A percentile compares a stretch with the other conserved stretches of the same genome.
Conservation (phyloP, 2,888 invertebrate species). For the Napeogenes inachia region DNA sequence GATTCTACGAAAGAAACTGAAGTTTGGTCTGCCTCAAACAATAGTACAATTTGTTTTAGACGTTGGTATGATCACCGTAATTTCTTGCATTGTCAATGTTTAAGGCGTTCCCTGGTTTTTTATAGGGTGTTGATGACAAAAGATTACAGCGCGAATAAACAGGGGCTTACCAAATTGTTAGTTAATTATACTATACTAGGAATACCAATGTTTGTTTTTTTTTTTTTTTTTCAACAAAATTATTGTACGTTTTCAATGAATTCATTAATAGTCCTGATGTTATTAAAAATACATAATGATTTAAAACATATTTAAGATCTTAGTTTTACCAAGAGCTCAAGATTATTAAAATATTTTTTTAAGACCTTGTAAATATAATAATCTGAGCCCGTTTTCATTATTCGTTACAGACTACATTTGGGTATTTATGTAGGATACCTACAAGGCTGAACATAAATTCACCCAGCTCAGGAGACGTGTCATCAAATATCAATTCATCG, state of each 20-base stretch:
- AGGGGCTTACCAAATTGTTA: slow-evolving; percentile 21
- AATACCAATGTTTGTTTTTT: slow-evolving; percentile 15
- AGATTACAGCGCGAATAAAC: slow-evolving; percentile 28
- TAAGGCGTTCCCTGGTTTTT: slow-evolving; percentile 41
- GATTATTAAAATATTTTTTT: no score
- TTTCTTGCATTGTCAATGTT: slow-evolving; percentile 55
- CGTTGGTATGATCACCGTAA: slow-evolving; percentile 38
- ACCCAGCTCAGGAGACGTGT: slow-evolving; percentile 30
- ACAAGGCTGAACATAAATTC: neutral
- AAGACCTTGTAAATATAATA: no score
- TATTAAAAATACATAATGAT: neutral
- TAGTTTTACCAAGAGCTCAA: no score
- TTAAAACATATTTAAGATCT: no score
- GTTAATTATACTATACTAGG: slow-evolving; percentile 26
- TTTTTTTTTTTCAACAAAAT: slow-evolving; percentile 6
- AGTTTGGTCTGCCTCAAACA: slow-evolving; percentile 48
- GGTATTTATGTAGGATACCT: no score
- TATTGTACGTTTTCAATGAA: neutral
- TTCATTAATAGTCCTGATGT: no score
- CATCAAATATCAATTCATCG: slow-evolving; percentile 58
- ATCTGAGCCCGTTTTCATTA: no score
- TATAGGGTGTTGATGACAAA: slow-evolving; percentile 39
- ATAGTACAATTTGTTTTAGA: slow-evolving; percentile 41
- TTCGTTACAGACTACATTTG: no score
- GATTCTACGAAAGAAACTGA: slow-evolving; percentile 40